Evolutionary conservation across 2,113 vertebrate species (phyloP).

Genomic region (Ursus arctos): DNA sequence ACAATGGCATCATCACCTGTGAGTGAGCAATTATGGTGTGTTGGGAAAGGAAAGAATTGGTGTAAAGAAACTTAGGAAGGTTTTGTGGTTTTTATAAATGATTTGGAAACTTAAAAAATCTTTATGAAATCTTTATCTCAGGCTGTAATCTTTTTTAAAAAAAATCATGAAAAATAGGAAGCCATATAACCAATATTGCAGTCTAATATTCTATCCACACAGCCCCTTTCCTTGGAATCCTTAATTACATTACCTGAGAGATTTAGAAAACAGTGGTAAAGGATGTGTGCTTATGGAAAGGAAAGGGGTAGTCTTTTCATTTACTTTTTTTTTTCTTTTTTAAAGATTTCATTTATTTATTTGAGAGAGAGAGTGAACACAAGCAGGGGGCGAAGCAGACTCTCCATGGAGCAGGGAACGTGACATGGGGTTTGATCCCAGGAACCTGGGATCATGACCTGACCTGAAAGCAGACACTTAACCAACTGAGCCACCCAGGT

Average conservation of each 20-base stretch:
- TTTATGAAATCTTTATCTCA: background rate
- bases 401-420: too few species aligned
- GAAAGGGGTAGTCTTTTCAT: background rate
- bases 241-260: background rate
- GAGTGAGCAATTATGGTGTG: background rate
- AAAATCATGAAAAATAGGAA: background rate
- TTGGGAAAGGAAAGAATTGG: background rate
- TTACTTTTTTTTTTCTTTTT: background rate
- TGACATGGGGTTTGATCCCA: too few species aligned
- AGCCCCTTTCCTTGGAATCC: background rate
- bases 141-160: background rate
- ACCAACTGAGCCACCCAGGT: too few species aligned
- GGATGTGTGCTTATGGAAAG: background rate
- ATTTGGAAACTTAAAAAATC: background rate
- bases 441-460: too few species aligned
- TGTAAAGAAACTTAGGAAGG: background rate
- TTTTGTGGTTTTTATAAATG: background rate
- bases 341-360: too few species aligned
- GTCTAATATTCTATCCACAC: background rate
- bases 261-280: background rate
- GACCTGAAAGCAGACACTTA: too few species aligned
- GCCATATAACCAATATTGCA: background rate
- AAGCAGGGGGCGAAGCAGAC: too few species aligned
- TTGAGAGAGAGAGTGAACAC: too few species aligned
- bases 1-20: background rate